Evolutionary conservation across 2,113 vertebrate genomes (phyloP).

Genomic region (Vimba vimba): DNA sequence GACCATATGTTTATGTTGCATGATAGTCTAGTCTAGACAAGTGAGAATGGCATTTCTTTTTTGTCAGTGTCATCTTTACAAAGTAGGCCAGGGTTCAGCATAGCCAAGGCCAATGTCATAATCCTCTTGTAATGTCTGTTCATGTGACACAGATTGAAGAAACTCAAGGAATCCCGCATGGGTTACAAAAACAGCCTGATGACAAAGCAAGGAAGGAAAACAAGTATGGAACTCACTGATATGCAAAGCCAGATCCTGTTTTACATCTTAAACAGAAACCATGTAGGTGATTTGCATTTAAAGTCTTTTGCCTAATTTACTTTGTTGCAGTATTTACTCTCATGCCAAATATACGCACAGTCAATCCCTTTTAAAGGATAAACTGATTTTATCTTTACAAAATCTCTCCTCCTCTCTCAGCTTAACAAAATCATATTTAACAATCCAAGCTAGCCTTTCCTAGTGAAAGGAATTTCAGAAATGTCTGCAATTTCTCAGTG

Average conservation of each 20-base stretch:
- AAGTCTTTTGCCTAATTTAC: background rate
- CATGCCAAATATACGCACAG: conserved; percentile 41
- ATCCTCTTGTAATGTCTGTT: conserved; percentile 45
- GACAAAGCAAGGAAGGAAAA: background rate
- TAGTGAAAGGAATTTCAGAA: conserved; percentile 57
- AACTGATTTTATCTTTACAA: conserved; percentile 1
- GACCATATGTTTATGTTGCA: background rate
- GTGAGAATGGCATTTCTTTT: background rate
- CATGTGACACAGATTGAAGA: conserved; percentile 42
- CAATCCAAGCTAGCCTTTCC: conserved; percentile 49
- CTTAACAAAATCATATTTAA: conserved; percentile 57
- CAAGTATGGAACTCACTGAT: background rate
- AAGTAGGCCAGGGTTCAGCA: conserved; percentile 27
- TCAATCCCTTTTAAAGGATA: conserved; percentile 52
- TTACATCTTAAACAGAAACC: background rate
- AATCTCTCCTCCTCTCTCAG: conserved; percentile 8
- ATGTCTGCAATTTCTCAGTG: conserved; percentile 60
- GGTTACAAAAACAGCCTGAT: background rate
- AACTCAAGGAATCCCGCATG: conserved; percentile 3
- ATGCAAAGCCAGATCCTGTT: background rate
- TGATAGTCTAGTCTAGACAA: background rate
- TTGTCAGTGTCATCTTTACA: conserved; percentile 9
- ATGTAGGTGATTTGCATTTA: conserved; percentile 45
- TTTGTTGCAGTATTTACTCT: conserved; percentile 22
- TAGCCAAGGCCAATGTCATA: conserved; percentile 24